Evolutionary conservation across 2,797 vertebrate species (phyloP).

Genomic region (Xenentodon cancila): DNA sequence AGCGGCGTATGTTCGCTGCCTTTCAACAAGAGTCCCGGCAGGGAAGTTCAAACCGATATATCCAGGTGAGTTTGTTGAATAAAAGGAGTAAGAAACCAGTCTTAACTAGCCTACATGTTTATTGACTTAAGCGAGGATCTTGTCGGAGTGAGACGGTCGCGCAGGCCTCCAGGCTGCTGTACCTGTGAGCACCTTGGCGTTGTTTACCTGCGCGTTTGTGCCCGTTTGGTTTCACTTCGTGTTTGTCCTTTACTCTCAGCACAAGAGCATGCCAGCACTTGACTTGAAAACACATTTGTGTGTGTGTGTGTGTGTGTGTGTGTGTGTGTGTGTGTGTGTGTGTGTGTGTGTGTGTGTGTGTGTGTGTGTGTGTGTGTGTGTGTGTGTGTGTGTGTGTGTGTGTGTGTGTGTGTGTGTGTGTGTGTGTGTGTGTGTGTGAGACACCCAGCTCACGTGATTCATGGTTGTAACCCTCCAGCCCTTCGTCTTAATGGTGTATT

Average conservation of each 20-base stretch:
- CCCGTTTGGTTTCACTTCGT: conserved; percentile 14
- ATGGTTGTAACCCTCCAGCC: conserved; percentile 14
- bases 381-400: no score
- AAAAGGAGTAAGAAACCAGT: neutral
- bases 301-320: no score
- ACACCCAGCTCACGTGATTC: conserved; percentile 44
- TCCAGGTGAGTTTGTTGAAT: conserved; percentile 51
- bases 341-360: no score
- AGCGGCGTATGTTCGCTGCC: neutral
- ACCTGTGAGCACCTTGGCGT: conserved; percentile 11
- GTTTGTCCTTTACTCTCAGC: conserved; percentile 20
- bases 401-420: no score
- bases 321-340: no score
- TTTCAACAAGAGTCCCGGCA: neutral
- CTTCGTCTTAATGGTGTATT: conserved; percentile 2
- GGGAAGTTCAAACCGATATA: neutral
- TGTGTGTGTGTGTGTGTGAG: no score
- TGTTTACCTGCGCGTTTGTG: conserved; percentile 40
- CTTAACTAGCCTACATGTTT: conserved; percentile 4
- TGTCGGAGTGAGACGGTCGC: conserved; percentile 39
- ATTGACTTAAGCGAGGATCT: conserved; percentile 11
- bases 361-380: no score
- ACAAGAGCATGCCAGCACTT: conserved; percentile 48
- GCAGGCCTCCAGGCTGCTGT: conserved; percentile 33
- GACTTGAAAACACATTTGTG: conserved; percentile 39